Evolutionary conservation across 2,113 vertebrate genomes (phyloP), one percentile per base, ranked within the genome.

Genomic region (Hippocampus abdominalis): DNA sequence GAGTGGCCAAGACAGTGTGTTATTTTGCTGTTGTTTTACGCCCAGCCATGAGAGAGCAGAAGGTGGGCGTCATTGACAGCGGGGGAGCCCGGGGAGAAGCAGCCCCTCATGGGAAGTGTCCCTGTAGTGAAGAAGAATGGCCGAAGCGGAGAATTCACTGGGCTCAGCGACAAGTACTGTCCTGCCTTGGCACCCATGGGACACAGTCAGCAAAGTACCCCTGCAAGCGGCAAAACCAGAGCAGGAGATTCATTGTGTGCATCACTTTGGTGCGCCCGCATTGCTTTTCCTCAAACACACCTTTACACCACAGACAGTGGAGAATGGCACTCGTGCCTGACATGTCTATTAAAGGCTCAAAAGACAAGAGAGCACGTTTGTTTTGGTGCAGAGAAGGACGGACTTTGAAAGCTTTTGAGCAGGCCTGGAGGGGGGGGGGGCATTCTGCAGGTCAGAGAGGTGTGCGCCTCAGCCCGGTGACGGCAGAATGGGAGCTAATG

Each of bases 161-260:
- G 84, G 81, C 86, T 84, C 86, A 81, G 81, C 87, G 70, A 83
- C 82, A 90, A 89, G 88, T 85, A 81, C 79, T 73, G 81, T 86
- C 82, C 75, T 82, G 81, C 84, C 87, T 82, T 88, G 83, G 79
- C 84, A 86, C 84, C 78, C 79, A 66, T 80, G 88, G 78, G 81
- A 87, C 82, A 53, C 80, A 88, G 90, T 91, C 91, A 92, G 91
- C 89, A 91, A 91, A 90, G 89, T 91, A 84, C 78, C 83, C 86
- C 88, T 88, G 80, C 65, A 49, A 85, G 72, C 84, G 82, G 86
- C 74, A 79, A 60, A 70, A 71, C 86, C 83, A 70, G 71, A 82
- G 86, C 74, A 64, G 69, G 70, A 77, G 71, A 81, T 81, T 84
- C 84, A 87, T 87, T 89, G 87, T 88, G 75, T 81, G 62, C 9